phyloP scores from a whole-genome alignment of 2,888 invertebrate species.

The Germaria angustata region DNA sequence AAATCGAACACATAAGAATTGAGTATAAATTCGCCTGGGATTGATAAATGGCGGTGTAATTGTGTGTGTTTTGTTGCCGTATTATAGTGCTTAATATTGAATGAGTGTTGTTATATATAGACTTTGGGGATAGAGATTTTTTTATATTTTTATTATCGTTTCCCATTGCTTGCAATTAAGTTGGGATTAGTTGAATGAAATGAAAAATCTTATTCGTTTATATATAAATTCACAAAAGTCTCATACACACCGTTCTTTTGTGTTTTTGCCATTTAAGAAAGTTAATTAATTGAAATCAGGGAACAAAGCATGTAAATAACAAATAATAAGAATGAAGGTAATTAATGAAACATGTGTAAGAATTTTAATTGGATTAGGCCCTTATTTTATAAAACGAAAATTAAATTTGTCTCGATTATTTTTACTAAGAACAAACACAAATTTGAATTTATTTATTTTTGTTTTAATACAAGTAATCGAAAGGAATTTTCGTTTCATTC shows the following conservation, averaged over 20 bases:
- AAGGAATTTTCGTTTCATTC: too few species aligned
- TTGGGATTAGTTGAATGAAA: conserved; percentile 50
- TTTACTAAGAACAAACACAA: too few species aligned
- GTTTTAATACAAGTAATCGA: too few species aligned
- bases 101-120: conserved; percentile 58
- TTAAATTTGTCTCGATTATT: too few species aligned
- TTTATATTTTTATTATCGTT: conserved; percentile 30
- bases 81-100: conserved; percentile 56
- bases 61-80: conserved; percentile 62
- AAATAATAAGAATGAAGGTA: too few species aligned
- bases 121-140: conserved; percentile 51
- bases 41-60: conserved; percentile 67
- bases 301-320: too few species aligned
- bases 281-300: conserved; percentile 31
- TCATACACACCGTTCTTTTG: not conserved
- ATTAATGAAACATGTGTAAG: too few species aligned
- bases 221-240: conserved; percentile 21
- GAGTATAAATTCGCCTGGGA: conserved; percentile 52
- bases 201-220: not conserved
- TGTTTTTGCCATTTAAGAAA: not conserved
- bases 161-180: conserved; percentile 60
- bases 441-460: too few species aligned
- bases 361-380: too few species aligned
- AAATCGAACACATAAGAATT: conserved; percentile 25
- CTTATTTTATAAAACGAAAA: too few species aligned